Percentiles rank a stretch among this genome's conserved stretches.
phyloP scores from a whole-genome alignment of 2,888 invertebrate species.

The Hofmannophila pseudospretella region DNA sequence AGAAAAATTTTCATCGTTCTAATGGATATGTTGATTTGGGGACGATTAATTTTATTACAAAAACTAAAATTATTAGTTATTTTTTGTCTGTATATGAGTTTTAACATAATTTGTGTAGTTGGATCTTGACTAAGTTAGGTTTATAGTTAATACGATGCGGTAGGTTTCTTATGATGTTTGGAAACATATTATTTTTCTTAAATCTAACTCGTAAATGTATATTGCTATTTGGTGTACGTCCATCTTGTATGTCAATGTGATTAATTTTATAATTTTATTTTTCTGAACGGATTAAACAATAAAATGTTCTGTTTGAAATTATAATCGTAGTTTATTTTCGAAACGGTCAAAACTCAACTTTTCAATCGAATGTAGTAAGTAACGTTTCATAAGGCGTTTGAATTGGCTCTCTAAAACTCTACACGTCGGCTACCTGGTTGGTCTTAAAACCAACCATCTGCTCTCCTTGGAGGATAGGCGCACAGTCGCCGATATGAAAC shows the following conservation, averaged over 20 bases:
- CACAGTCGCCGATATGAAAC: no score
- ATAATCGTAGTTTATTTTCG: conserved; percentile 45
- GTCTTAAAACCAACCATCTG: no score
- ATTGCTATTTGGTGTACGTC: conserved; percentile 74
- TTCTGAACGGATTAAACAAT: conserved; percentile 75
- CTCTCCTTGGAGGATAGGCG: no score
- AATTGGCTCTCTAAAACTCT: no score
- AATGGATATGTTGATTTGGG: conserved; percentile 35
- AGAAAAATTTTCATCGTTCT: conserved; percentile 13
- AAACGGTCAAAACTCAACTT: no score
- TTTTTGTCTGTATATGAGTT: conserved; percentile 76
- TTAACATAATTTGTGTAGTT: conserved; percentile 63
- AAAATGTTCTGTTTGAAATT: conserved; percentile 78
- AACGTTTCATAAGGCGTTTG: no score
- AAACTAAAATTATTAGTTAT: conserved; percentile 50
- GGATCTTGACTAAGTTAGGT: conserved; percentile 66
- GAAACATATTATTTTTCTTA: conserved; percentile 46
- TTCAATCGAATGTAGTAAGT: no score
- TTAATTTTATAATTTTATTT: conserved; percentile 69
- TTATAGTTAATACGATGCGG: conserved; percentile 46
- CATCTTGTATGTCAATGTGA: conserved; percentile 76
- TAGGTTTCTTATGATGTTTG: conserved; percentile 56
- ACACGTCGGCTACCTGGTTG: no score
- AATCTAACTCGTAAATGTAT: conserved; percentile 69
- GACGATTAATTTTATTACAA: conserved; percentile 43